phyloP scores from a whole-genome alignment of 2,113 vertebrate genomes.

The Elephantulus edwardii region DNA sequence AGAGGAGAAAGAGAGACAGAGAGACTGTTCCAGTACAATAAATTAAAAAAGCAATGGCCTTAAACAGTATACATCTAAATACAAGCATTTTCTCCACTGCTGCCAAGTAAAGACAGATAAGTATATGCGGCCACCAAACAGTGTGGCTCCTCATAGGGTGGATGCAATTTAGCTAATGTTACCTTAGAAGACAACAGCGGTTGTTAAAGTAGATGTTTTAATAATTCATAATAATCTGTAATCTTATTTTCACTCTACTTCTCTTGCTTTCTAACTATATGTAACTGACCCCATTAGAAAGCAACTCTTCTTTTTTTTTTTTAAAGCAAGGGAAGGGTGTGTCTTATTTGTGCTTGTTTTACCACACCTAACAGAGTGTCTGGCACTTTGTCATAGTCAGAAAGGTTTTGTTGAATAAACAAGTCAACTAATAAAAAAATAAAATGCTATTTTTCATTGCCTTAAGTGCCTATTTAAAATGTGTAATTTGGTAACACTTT shows the following conservation, averaged over 20 bases:
- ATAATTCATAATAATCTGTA: not conserved
- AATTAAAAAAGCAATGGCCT: too few species aligned
- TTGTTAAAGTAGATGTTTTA: not conserved
- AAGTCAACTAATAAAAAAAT: not conserved
- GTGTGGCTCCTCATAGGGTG: not conserved
- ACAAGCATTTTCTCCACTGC: not conserved
- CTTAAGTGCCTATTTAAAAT: slow-evolving; percentile 39
- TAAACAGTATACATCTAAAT: not conserved
- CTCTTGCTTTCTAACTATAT: not conserved
- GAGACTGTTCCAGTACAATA: too few species aligned
- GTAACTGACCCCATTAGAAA: not conserved
- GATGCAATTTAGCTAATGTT: not conserved
- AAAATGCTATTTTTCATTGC: not conserved
- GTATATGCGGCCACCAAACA: not conserved
- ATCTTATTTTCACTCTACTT: not conserved
- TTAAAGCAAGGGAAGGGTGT: not conserved
- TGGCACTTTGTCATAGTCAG: not conserved
- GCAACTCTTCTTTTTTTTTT: too few species aligned
- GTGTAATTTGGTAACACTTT: not conserved
- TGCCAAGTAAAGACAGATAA: not conserved
- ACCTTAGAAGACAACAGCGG: not conserved
- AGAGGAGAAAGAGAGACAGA: too few species aligned
- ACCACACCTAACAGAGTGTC: not conserved
- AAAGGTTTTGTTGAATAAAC: not conserved
- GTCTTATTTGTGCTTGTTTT: not conserved